These are phyloP conservation scores for Ichneumoninae sp. DNA, from an alignment of 2,888 invertebrate species.

Conservation along the genomic window DNA sequence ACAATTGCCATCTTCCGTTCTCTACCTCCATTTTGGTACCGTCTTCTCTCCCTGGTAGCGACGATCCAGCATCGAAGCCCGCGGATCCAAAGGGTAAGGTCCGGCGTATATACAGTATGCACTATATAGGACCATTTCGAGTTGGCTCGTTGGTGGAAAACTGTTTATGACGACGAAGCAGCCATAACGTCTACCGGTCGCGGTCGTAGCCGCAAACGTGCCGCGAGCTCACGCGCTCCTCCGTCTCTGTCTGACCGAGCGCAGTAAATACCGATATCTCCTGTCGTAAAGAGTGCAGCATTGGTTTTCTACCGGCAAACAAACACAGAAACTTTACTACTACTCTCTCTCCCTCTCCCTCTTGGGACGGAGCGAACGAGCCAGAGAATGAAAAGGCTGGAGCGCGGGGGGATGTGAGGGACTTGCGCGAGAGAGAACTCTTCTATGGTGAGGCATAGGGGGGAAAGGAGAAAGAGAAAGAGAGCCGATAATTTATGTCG, in stretches of 20 bases:
- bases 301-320: slow-evolving; percentile 75
- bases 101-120: slow-evolving; percentile 35
- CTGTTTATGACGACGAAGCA: slow-evolving; percentile 69
- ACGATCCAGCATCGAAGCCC: not conserved
- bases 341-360: not conserved
- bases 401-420: slow-evolving; percentile 40
- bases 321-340: slow-evolving; percentile 20
- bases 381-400: slow-evolving; percentile 57
- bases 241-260: slow-evolving; percentile 63
- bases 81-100: slow-evolving; percentile 32
- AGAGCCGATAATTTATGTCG: slow-evolving; percentile 82
- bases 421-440: slow-evolving; percentile 36
- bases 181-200: slow-evolving; percentile 68
- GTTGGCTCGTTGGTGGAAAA: slow-evolving; percentile 68
- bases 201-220: slow-evolving; percentile 71
- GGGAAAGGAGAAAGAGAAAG: slow-evolving; percentile 58
- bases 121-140: slow-evolving; percentile 57
- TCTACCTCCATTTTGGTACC: slow-evolving; percentile 18
- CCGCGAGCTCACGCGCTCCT: slow-evolving; percentile 66
- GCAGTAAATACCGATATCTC: slow-evolving; percentile 78
- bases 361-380: slow-evolving; percentile 23
- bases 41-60: slow-evolving; percentile 22
- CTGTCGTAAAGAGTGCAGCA: slow-evolving; percentile 77
- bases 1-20: not conserved
- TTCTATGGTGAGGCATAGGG: slow-evolving; percentile 47